Conservation (phyloP, 2,113 vertebrate species). For the Genyomyrus donnyi region DNA sequence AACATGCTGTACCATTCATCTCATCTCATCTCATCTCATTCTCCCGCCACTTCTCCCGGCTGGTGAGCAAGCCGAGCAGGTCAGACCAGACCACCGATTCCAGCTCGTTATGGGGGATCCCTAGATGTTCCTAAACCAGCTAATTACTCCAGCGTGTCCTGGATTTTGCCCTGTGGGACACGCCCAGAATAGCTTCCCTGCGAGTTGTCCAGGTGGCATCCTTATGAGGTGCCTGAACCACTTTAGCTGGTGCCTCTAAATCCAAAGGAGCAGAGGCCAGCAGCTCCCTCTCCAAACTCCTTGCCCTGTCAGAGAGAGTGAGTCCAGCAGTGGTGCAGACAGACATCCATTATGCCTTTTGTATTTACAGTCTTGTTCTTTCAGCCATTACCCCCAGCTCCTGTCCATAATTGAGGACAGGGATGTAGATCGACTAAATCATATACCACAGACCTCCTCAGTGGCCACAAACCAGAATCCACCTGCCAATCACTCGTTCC, state of each 20-base stretch:
- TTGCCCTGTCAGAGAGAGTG: not conserved
- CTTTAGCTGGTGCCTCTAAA: not conserved
- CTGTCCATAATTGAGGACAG: not conserved
- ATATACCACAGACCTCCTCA: not conserved
- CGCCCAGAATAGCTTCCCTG: not conserved
- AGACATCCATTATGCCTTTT: not conserved
- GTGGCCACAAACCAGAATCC: not conserved
- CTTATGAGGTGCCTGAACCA: not conserved
- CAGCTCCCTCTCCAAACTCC: not conserved
- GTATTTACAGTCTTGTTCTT: not conserved
- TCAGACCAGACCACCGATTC: not conserved
- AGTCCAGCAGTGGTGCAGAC: not conserved
- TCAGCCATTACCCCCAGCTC: not conserved
- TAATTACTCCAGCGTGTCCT: not conserved
- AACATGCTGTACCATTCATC: not conserved
- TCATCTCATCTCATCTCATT: not conserved
- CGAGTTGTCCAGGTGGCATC: not conserved
- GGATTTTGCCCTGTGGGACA: not conserved
- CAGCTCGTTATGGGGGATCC: not conserved
- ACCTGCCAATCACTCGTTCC: not conserved
- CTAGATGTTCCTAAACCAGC: not conserved
- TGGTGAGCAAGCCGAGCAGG: not conserved
- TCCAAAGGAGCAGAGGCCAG: not conserved
- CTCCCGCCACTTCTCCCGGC: not conserved
- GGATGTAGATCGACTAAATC: not conserved